Percentiles rank a stretch among this genome's conserved stretches.
Conservation (phyloP, 2,797 vertebrate genomes). For the Clamator glandarius region DNA sequence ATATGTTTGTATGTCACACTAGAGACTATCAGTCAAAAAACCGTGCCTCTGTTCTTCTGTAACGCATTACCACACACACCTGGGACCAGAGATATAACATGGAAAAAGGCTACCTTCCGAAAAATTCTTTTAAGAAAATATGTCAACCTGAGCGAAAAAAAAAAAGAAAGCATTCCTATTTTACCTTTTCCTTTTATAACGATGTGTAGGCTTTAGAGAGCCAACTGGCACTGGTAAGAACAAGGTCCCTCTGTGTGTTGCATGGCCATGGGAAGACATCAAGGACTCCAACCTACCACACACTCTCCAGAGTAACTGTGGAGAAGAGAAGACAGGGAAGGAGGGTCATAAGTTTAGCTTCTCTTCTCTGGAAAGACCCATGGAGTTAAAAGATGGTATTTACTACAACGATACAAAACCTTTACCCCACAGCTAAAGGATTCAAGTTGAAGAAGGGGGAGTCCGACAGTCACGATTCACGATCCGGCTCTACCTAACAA, state of each 20-base stretch:
- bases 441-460: neutral
- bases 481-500: neutral
- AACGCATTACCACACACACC: neutral
- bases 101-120: neutral
- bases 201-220: neutral
- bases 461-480: neutral
- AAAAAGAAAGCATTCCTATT: neutral
- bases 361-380: neutral
- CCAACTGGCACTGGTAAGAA: neutral
- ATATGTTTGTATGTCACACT: neutral
- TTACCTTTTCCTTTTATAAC: neutral
- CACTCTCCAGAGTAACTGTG: neutral
- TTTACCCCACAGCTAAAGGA: neutral
- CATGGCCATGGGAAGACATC: accelerated
- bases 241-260: neutral
- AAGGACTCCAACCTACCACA: neutral
- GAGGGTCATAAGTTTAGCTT: neutral
- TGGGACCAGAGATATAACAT: neutral
- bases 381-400: neutral
- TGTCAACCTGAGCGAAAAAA: neutral
- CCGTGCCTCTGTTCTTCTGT: neutral
- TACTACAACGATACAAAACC: neutral
- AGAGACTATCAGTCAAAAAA: neutral
- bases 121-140: neutral
- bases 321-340: neutral